phyloP scores from a whole-genome alignment of 2,797 vertebrate genomes.

The Champsocephalus esox region DNA sequence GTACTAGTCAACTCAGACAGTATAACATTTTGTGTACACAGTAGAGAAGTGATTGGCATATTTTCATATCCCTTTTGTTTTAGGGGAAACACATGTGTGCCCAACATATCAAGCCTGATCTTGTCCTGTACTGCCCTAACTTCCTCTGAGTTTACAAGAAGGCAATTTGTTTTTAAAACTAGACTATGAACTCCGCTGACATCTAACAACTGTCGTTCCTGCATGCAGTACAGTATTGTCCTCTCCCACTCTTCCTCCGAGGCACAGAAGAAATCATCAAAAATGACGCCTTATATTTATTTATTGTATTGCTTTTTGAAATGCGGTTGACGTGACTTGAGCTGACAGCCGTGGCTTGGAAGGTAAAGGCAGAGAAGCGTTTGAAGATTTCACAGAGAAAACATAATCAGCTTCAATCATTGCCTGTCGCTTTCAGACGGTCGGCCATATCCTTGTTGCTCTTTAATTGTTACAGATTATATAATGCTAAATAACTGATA shows the following conservation, averaged over 20 bases:
- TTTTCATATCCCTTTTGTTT: not conserved
- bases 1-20: not conserved
- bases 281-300: slow-evolving; percentile 33
- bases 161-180: slow-evolving; percentile 62
- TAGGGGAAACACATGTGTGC: not conserved
- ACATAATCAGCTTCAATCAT: slow-evolving; percentile 58
- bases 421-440: slow-evolving; percentile 61
- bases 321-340: slow-evolving; percentile 43
- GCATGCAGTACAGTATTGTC: slow-evolving; percentile 42
- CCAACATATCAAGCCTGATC: slow-evolving; percentile 16
- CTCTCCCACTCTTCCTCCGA: slow-evolving; percentile 59
- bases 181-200: slow-evolving; percentile 54
- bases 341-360: slow-evolving; percentile 51
- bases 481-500: slow-evolving; percentile 32
- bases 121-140: slow-evolving; percentile 25
- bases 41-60: not conserved
- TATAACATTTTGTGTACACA: not conserved
- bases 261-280: slow-evolving; percentile 53
- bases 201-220: slow-evolving; percentile 58
- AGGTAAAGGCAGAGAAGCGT: slow-evolving; percentile 30
- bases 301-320: slow-evolving; percentile 22
- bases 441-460: slow-evolving; percentile 51
- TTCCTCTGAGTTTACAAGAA: slow-evolving; percentile 28
- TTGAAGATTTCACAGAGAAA: slow-evolving; percentile 57
- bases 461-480: slow-evolving; percentile 4